A percentile compares a stretch with the other conserved stretches of the same genome.
These are phyloP conservation scores for Takifugu rubripes DNA, from an alignment of 2,797 vertebrate genomes.

Conservation along the genomic window DNA sequence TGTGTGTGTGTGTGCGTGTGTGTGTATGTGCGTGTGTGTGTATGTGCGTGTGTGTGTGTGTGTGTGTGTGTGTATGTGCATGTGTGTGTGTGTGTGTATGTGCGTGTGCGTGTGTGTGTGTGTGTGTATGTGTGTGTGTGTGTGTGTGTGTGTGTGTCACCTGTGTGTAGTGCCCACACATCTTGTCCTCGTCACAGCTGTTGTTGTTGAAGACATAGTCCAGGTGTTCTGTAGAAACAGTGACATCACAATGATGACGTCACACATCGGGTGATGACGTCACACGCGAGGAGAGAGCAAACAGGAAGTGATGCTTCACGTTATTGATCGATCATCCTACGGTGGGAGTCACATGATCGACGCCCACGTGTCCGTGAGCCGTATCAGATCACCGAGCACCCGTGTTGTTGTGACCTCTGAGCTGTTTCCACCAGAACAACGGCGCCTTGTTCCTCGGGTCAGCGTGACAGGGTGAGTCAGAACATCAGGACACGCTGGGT, in stretches of 20 bases:
- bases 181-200: conserved; percentile 62
- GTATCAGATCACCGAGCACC: too few species aligned
- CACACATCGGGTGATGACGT: background rate
- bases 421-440: background rate
- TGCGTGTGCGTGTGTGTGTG: too few species aligned
- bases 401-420: background rate
- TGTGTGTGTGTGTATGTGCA: too few species aligned
- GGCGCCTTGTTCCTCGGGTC: background rate
- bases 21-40: too few species aligned
- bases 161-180: conserved; percentile 80
- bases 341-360: too few species aligned
- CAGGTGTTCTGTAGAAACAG: conserved; percentile 26
- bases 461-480: background rate
- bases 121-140: background rate
- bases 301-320: background rate
- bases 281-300: background rate
- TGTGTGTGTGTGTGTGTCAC: conserved; percentile 37
- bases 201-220: conserved; percentile 63
- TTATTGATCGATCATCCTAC: background rate
- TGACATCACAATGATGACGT: background rate
- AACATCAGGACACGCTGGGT: background rate
- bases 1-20: too few species aligned
- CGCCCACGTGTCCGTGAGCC: too few species aligned
- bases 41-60: too few species aligned
- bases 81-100: too few species aligned